Evolutionary conservation across 2,113 vertebrate genomes (phyloP), one percentile per base, ranked within the genome.

Genomic region (Gymnocephalus cernua): DNA sequence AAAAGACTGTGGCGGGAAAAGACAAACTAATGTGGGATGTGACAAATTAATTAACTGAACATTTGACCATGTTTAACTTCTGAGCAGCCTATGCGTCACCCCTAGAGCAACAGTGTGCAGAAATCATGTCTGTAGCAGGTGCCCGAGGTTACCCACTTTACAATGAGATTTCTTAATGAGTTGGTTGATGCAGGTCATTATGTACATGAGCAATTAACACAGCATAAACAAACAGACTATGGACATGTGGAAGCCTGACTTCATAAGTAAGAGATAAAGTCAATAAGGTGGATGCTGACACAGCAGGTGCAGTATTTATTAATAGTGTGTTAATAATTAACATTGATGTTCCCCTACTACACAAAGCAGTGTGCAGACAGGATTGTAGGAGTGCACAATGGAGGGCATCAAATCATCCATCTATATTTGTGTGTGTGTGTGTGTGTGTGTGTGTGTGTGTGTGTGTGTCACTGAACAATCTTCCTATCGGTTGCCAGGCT

Each of bases 151-250:
- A 44, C 35, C 27, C 27, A 54, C 19, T 48, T 38, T 8, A 53
- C 59, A 23, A 25, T 70, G 10, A 44, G 44, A 50, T 56, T 41
- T 50, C 69, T 38, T 67, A 80, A 74, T 74, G 71, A 82, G 68
- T 2, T 59, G 48, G 64, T 78, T 38, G 74, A 74, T 70, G 32
- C 54, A 68, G 44, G 23, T 70, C 68, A 87, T 87, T 77, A 73
- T 41, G 38, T 51, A 35, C 47, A 63, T 77, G 23, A 57, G 15
- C 41, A 45, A 54, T 83, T 77, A 64, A 58, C 54, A 47, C 63
- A 50, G 27, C 59, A 78, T 50, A 66, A 65, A 67, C 54, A 73
- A 65, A 82, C 71, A 76, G 35, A 71, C 56, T 14, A n/a, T 16
- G 5, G 19, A 75, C 66, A 67, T 23, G 19, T 51, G 35, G 65